A percentile compares a stretch with the other conserved stretches of the same genome.
These are phyloP conservation scores for Enteromius afrohamiltoni DNA, from an alignment of 2,797 vertebrate genomes.

Conservation along the genomic window DNA sequence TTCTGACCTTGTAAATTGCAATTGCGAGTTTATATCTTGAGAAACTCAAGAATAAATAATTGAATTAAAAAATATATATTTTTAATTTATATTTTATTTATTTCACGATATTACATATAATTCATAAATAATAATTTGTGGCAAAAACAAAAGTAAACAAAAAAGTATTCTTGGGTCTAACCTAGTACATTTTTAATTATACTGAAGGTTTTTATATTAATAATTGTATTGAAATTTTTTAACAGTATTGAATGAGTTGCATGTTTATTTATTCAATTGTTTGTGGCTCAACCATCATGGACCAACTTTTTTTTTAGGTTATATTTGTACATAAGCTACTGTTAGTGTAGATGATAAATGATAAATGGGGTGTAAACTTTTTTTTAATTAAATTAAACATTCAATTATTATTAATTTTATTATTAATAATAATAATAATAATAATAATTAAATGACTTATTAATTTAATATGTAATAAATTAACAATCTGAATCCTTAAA, in stretches of 20 bases:
- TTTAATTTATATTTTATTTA: too few species aligned
- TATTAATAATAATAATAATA: too few species aligned
- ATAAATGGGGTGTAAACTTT: not conserved
- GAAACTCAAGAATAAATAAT: too few species aligned
- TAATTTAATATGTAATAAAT: not conserved
- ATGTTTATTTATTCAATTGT: not conserved
- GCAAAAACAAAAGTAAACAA: not conserved
- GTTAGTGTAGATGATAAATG: not conserved
- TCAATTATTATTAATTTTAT: not conserved
- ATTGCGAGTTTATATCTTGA: too few species aligned
- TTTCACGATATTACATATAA: not conserved
- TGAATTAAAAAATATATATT: too few species aligned
- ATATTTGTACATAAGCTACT: not conserved
- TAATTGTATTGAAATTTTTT: not conserved
- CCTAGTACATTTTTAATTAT: not conserved
- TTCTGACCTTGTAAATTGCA: too few species aligned
- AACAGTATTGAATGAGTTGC: not conserved
- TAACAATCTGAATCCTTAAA: not conserved
- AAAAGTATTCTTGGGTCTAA: not conserved
- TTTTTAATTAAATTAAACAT: not conserved
- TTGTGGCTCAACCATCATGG: not conserved
- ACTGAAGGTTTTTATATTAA: not conserved
- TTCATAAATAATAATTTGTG: too few species aligned
- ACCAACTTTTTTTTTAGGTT: not conserved
- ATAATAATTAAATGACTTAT: not conserved